Percentiles rank a stretch among this genome's conserved stretches.
phyloP scores from a whole-genome alignment of 1,140 invertebrate genomes.

The Drosophila punjabiensis region DNA sequence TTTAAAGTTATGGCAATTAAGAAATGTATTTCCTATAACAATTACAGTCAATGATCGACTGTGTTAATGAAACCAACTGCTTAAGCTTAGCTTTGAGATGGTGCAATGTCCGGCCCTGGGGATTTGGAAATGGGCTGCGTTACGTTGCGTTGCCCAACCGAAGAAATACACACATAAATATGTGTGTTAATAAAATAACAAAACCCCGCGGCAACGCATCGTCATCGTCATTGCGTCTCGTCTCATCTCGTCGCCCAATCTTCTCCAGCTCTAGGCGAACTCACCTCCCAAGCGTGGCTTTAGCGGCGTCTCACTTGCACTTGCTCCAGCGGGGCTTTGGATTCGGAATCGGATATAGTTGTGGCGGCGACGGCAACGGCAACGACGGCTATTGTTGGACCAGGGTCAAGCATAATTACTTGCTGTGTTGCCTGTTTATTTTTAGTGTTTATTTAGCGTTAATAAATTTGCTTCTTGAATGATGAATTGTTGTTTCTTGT shows the following conservation, averaged over 20 bases:
- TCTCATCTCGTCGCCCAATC: slow-evolving; percentile 18
- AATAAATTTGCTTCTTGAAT: slow-evolving; percentile 65
- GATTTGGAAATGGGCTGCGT: slow-evolving; percentile 36
- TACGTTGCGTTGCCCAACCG: slow-evolving; percentile 35
- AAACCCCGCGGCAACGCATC: slow-evolving; percentile 55
- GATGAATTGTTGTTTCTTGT: slow-evolving; percentile 46
- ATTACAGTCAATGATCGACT: neutral
- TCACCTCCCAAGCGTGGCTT: slow-evolving; percentile 54
- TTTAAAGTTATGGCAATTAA: neutral
- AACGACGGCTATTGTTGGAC: slow-evolving; percentile 67
- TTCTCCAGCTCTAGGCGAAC: slow-evolving; percentile 28
- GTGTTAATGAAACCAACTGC: slow-evolving; percentile 37
- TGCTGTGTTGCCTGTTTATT: slow-evolving; percentile 60
- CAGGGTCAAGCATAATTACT: slow-evolving; percentile 83
- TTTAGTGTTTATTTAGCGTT: slow-evolving; percentile 74
- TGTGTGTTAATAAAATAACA: slow-evolving; percentile 60
- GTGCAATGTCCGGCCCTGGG: slow-evolving; percentile 42
- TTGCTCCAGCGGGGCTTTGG: slow-evolving; percentile 31
- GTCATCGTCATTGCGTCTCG: slow-evolving; percentile 60
- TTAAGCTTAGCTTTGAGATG: slow-evolving; percentile 8
- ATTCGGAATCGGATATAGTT: slow-evolving; percentile 48
- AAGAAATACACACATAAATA: slow-evolving; percentile 28
- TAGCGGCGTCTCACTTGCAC: slow-evolving; percentile 40
- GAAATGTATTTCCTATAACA: neutral
- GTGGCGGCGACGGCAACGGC: slow-evolving; percentile 16